phyloP scores from a whole-genome alignment of 2,797 vertebrate genomes.

The Tachyglossus aculeatus region DNA sequence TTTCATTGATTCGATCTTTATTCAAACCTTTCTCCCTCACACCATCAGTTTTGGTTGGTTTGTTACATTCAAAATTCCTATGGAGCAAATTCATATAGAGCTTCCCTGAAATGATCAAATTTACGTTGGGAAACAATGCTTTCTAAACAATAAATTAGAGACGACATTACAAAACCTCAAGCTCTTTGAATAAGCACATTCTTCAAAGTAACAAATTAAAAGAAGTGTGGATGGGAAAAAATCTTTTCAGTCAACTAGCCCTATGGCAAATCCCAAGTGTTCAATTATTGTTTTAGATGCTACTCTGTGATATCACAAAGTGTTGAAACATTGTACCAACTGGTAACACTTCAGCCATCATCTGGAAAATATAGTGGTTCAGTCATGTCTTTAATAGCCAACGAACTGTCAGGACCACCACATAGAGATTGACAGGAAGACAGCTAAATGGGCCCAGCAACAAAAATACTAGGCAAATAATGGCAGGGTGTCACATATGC shows the following conservation, averaged over 20 bases:
- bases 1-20: not conserved
- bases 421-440: constrained; percentile 32
- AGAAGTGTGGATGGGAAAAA: not conserved
- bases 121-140: not conserved
- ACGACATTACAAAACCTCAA: not conserved
- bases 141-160: not conserved
- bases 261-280: not conserved
- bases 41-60: not conserved
- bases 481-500: not conserved
- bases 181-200: not conserved
- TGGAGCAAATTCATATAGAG: not conserved
- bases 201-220: constrained; percentile 18
- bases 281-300: not conserved
- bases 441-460: constrained; percentile 12
- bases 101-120: constrained; percentile 19
- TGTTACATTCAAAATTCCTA: not conserved
- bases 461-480: constrained; percentile 34
- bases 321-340: not conserved
- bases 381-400: constrained; percentile 4
- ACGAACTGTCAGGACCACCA: constrained; percentile 2
- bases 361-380: constrained; percentile 4
- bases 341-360: not conserved
- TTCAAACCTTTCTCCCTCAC: not conserved
- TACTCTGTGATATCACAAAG: constrained; percentile 7
- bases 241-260: not conserved